A percentile compares a stretch with the other conserved stretches of the same genome.
phyloP scores from a whole-genome alignment of 1,140 invertebrate genomes.

The Drosophila carrolli region DNA sequence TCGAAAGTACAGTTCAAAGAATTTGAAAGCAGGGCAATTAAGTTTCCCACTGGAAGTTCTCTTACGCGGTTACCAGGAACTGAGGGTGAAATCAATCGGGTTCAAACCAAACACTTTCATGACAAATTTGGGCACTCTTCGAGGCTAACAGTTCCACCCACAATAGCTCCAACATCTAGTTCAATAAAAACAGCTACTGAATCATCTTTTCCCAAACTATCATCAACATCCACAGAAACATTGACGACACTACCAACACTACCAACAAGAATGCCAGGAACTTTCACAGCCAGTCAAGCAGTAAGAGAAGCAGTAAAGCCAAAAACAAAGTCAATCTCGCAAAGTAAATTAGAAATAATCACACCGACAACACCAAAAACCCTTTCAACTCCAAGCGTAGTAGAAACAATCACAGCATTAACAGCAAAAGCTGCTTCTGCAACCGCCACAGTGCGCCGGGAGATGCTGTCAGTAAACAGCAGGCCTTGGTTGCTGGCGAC shows the following conservation, averaged over 20 bases:
- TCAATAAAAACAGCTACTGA: neutral
- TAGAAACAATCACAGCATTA: neutral
- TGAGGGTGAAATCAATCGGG: neutral
- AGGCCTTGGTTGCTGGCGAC: conserved; percentile 60
- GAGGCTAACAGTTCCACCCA: neutral
- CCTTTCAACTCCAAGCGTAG: neutral
- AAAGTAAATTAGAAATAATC: neutral
- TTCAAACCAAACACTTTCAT: neutral
- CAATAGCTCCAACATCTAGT: neutral
- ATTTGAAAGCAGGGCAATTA: neutral
- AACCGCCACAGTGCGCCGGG: conserved; percentile 8
- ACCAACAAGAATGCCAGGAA: neutral
- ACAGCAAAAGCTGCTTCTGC: neutral
- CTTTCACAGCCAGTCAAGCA: neutral
- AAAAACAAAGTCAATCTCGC: neutral
- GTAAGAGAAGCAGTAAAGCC: neutral
- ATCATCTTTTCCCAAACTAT: neutral
- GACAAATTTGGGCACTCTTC: neutral
- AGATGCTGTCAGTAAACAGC: conserved; percentile 56
- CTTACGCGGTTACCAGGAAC: neutral
- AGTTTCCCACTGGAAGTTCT: neutral
- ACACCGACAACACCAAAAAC: neutral
- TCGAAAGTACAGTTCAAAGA: neutral
- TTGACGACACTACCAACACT: neutral
- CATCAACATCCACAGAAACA: conserved; percentile 21